Evolutionary conservation across 2,888 invertebrate species (phyloP), one percentile per base, ranked within the genome.

Genomic region (Proisotoma minuta): DNA sequence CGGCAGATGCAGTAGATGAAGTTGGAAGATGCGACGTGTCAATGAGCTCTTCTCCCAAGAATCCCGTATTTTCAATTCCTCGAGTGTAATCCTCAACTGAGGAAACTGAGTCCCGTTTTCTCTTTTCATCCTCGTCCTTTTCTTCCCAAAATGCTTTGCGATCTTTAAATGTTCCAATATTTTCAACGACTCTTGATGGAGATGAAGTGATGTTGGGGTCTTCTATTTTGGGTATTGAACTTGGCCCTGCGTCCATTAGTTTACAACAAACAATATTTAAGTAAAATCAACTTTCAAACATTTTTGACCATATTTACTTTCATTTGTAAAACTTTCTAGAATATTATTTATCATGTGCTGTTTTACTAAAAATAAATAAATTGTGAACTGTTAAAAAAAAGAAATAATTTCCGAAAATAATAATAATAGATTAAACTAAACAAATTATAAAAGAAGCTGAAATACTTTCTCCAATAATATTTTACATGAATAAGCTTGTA

Each of bases 1-100:
- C 18, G 29, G 27, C 18, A 29, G 47, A n/a, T n/a, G 61, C 47
- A 2, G 26, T 34, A 10, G 50, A 15, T 18, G 34, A 50, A 22
- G 54, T 56, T 18, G 40, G 24, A 10, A 34, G 52, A 8, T 59
- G 77, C 27, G 79, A 78, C 4, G 78, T 78, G 65, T 80, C 80
- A 40, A 78, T 75, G 53, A 78, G 79, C 61, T 80, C 79, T 12
- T 60, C 74, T 49, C 77, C 77, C 24, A 76, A 76, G 74, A 79
- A 79, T 2, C 73, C 79, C 62, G 76, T 76, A 66, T 79, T 79
- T 64, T 79, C 79, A 74, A 77, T 78, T 18, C 77, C 77, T 70
- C 77, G 71, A 34, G 72, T 70, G n/a, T 70, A 70, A 39, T 72
- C 70, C 54, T 72, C 72, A 23, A 67, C 63, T 10, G 70, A 70